phyloP scores from a whole-genome alignment of 2,113 vertebrate species.

The Zingel zingel region DNA sequence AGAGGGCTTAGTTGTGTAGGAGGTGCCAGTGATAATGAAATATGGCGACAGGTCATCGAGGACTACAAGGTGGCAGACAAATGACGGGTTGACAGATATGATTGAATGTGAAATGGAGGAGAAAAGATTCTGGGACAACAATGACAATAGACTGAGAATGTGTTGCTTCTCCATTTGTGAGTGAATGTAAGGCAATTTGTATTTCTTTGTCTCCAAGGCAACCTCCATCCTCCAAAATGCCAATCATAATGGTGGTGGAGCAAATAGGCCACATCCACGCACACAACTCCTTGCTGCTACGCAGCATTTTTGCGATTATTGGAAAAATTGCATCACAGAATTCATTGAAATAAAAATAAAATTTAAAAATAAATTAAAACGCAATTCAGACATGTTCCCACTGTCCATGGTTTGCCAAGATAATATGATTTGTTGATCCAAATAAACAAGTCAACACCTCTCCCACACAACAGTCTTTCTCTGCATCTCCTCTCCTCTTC shows the following conservation, averaged over 20 bases:
- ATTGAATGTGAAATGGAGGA: constrained; percentile 44
- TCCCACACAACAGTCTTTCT: constrained; percentile 80
- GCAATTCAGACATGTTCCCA: constrained; percentile 60
- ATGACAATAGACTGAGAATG: constrained; percentile 25
- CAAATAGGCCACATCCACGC: constrained; percentile 49
- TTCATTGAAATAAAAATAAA: constrained; percentile 4
- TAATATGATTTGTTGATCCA: constrained; percentile 70
- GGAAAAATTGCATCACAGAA: neutral
- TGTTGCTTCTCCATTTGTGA: constrained; percentile 42
- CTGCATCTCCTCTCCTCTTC: constrained; percentile 63
- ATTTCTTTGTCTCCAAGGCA: constrained; percentile 76
- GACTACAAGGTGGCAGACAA: constrained; percentile 53
- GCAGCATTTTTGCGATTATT: constrained; percentile 4
- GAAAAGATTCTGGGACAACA: constrained; percentile 36
- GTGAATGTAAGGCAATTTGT: constrained; percentile 69
- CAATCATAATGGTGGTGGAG: constrained; percentile 65
- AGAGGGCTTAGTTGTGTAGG: constrained; percentile 28
- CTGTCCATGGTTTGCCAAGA: constrained; percentile 46
- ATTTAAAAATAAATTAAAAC: neutral
- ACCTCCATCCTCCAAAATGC: constrained; percentile 63
- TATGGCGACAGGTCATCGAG: constrained; percentile 54
- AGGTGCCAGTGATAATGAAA: constrained; percentile 59
- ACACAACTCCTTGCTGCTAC: constrained; percentile 24
- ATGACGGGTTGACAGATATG: constrained; percentile 20
- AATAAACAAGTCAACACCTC: constrained; percentile 79